Base-by-base conservation (phyloP, 2,113 vertebrate genomes). In the Engystomops pustulosus region DNA sequence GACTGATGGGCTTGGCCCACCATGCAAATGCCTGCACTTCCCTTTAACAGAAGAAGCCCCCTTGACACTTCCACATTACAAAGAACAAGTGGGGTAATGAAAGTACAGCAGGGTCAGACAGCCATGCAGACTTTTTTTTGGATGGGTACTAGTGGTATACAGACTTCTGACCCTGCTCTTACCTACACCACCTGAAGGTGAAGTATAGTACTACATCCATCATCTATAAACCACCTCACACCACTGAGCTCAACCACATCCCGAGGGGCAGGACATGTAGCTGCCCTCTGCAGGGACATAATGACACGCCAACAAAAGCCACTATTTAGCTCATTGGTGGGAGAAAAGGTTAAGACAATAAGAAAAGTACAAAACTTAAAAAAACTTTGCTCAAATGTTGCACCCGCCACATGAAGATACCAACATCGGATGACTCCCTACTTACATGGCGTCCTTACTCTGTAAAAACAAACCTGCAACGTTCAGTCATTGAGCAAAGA, bases 61-160 rank as follows among this genome's bases (percentile, higher is more conserved):
- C 12, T 82, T 20, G 23, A 20, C 38, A 2, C 4, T 70, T 72
- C 49, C 80, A 60, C 4, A 45, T 82, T 74, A 74, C 80, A 74
- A 27, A 38, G 65, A 32, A 70, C 76, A 27, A 41, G 4, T 5
- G 6, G 23, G 23, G 36, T 6, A 44, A 17, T 25, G 34, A 6
- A 44, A 34, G 72, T 51, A 53, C 32, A 32, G 47, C 49, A 34
- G 8, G n/a, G 68, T 14, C 68, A 15, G n/a, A 38, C 38, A 0
- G 18, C 6, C 1, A n/a, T 71, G 32, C 20, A n/a, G n/a, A n/a
- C n/a, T n/a, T n/a, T n/a, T n/a, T n/a, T n/a, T n/a, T n/a, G n/a
- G n/a, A n/a, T n/a, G n/a, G n/a, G n/a, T n/a, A n/a, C n/a, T n/a
- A n/a, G n/a, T n/a, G n/a, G n/a, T n/a, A n/a, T n/a, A n/a, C n/a